phyloP scores from a whole-genome alignment of 2,797 vertebrate species.

The Benthosema pterotum region DNA sequence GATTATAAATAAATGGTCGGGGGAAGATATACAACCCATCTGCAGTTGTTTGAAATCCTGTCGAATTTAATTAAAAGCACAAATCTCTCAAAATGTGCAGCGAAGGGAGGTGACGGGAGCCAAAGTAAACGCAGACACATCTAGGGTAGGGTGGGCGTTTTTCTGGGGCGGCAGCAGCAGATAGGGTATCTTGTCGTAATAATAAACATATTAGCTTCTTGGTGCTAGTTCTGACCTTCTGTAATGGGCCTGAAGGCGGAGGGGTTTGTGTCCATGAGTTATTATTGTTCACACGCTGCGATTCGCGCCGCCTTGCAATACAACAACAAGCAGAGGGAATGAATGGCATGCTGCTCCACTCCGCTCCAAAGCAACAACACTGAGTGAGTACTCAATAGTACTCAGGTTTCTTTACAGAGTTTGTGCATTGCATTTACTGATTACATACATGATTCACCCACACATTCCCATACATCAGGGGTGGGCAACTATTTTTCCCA shows the following conservation, averaged over 20 bases:
- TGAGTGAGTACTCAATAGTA: no score
- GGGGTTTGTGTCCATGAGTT: conserved; percentile 9
- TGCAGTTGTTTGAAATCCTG: conserved; percentile 51
- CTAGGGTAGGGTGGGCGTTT: conserved; percentile 29
- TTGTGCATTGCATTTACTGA: no score
- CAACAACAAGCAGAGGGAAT: not conserved
- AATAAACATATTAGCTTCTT: conserved; percentile 61
- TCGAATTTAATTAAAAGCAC: conserved; percentile 56
- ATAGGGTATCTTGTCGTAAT: conserved; percentile 54
- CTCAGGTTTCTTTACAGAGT: no score
- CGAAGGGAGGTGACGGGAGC: conserved; percentile 25
- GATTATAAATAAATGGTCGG: conserved; percentile 24
- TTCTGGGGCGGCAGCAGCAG: conserved; percentile 21
- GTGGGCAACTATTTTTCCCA: no score
- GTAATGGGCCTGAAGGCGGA: conserved; percentile 38
- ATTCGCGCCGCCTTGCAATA: no score
- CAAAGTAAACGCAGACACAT: conserved; percentile 56
- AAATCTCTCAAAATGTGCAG: conserved; percentile 15
- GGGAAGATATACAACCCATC: conserved; percentile 58
- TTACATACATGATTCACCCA: no score
- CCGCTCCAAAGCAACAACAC: not conserved
- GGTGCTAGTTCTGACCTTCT: conserved; percentile 41
- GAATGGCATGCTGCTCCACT: not conserved
- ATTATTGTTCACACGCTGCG: no score
- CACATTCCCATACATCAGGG: no score